Evolutionary conservation across 2,888 invertebrate genomes (phyloP).

Genomic region (Agrilus biguttatus): DNA sequence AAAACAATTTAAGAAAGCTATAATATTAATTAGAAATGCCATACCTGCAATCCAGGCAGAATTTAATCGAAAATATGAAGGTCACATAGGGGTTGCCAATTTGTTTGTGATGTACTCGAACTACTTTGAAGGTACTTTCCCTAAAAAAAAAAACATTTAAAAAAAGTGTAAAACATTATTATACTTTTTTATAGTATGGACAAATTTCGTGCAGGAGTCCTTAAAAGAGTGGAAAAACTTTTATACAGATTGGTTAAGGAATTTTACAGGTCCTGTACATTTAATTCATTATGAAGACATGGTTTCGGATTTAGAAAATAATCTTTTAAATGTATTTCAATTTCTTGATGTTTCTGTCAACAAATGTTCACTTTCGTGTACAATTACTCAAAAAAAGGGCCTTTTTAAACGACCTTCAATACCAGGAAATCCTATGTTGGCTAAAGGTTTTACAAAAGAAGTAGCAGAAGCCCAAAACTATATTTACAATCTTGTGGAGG

Average conservation of each 20-base stretch:
- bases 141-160: too few relatives aligned
- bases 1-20: constrained; percentile 47
- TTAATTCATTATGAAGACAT: constrained; percentile 50
- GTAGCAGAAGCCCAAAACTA: too few relatives aligned
- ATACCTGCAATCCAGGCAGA: constrained; percentile 62
- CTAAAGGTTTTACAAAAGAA: too few relatives aligned
- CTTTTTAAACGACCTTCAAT: too few relatives aligned
- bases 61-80: constrained; percentile 66
- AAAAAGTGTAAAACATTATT: neutral
- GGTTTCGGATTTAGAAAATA: constrained; percentile 34
- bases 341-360: constrained; percentile 35
- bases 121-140: too few relatives aligned
- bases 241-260: constrained; percentile 54
- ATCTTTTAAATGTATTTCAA: constrained; percentile 39
- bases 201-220: constrained; percentile 51
- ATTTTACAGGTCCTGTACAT: constrained; percentile 52
- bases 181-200: constrained; percentile 45
- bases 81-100: constrained; percentile 60
- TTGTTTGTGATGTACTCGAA: too few relatives aligned
- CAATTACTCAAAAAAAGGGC: too few relatives aligned
- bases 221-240: constrained; percentile 52
- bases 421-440: too few relatives aligned
- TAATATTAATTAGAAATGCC: constrained; percentile 57
- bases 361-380: neutral
- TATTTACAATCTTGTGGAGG: too few relatives aligned